Base-by-base conservation (phyloP, 2,888 invertebrate genomes). In the Steromphala cineraria region DNA sequence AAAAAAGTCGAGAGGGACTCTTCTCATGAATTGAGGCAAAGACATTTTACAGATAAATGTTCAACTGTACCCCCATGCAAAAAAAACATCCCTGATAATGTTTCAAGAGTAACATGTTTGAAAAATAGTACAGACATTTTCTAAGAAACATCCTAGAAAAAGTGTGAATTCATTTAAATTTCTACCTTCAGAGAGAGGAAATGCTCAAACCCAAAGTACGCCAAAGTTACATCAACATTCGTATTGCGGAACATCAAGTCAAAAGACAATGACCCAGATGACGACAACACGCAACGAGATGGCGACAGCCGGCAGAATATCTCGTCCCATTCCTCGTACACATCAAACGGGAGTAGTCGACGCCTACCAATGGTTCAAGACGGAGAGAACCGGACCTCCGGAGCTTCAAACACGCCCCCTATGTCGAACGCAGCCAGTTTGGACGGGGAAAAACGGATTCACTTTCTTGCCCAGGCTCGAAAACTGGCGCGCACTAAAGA, bases 121-220 rank as follows among this genome's bases (percentile, higher is more conserved):
- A n/a, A n/a, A n/a, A n/a, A n/a, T n/a, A n/a, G n/a, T n/a, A n/a
- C n/a, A n/a, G n/a, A n/a, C n/a, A n/a, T n/a, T n/a, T n/a, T n/a
- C n/a, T n/a, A n/a, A n/a, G n/a, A n/a, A 2, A 36, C 36, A 36
- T 36, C 36, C 36, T 4, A 36, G 7, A 31, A 67, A 28, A 28
- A 24, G 21, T 5, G 28, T 67, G 13, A 3, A 24, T 2, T 67
- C 31, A 10, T 8, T 19, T 28, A 5, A 7, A 36, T 55, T 53
- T 15, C 56, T n/a, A 24, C 31, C 67, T 56, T 19, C 80, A 80
- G 82, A 8, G 52, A 80, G 36, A 56, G 82, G 28, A 56, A 67
- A 28, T 82, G 82, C 56, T 80, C 62, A 7, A 77, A 80, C 71
- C 80, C 82, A 15, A 52, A 53, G 10, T 82, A 82, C 62, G 71